Evolutionary conservation across 2,797 vertebrate species (phyloP).

Genomic region (Coranthus polyacanthus): DNA sequence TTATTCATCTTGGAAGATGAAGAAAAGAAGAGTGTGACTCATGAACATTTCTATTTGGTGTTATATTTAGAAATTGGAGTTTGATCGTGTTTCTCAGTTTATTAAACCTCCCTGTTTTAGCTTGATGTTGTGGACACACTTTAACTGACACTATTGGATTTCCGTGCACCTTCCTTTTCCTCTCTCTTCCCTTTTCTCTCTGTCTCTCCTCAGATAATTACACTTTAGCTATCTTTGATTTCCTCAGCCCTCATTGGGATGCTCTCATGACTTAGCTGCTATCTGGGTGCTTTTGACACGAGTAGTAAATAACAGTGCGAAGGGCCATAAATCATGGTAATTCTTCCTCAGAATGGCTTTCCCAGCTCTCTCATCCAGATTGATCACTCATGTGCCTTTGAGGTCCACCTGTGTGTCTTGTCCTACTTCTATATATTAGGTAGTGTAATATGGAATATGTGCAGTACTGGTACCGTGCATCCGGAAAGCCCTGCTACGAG

Average conservation of each 20-base stretch:
- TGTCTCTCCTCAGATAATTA: conserved; percentile 57
- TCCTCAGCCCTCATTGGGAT: conserved; percentile 43
- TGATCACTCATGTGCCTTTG: conserved; percentile 62
- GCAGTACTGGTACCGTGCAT: conserved; percentile 1
- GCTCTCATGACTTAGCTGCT: conserved; percentile 44
- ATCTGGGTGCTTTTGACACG: conserved; percentile 48
- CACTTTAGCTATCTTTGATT: conserved; percentile 62
- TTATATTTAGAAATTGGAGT: too few species aligned
- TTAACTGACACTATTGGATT: conserved; percentile 35
- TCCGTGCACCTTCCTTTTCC: conserved; percentile 8
- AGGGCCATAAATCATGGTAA: conserved; percentile 67
- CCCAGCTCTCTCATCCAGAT: conserved; percentile 54
- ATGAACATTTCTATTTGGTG: too few species aligned
- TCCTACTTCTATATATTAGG: conserved; percentile 46
- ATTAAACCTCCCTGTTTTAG: conserved; percentile 17
- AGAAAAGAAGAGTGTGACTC: too few species aligned
- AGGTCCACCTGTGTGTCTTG: conserved; percentile 58
- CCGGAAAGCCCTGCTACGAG: neutral
- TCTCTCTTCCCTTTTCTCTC: neutral
- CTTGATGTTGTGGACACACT: conserved; percentile 2
- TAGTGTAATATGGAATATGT: conserved; percentile 38
- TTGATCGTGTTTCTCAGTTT: neutral
- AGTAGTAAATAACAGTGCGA: conserved; percentile 67
- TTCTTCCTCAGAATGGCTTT: conserved; percentile 33
- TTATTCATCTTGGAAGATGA: too few species aligned